Percentiles rank a stretch among this genome's conserved stretches.
Evolutionary conservation across 2,113 vertebrate genomes (phyloP).

Genomic region (Ellobius talpinus): DNA sequence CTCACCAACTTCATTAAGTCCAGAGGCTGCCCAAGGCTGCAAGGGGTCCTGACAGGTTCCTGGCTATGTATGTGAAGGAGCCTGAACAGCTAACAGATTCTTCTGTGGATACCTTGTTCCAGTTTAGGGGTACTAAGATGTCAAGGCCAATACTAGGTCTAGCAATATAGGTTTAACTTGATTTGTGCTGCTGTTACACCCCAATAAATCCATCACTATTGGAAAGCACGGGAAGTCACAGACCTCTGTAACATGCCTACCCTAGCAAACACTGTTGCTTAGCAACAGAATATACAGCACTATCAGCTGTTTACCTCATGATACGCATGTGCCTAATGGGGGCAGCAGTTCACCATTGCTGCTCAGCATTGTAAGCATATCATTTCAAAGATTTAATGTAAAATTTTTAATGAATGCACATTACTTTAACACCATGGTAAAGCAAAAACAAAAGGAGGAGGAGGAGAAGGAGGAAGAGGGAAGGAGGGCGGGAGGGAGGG

Average conservation of each 20-base stretch:
- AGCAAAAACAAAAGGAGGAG: not conserved
- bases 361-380: not conserved
- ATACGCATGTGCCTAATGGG: not conserved
- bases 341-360: not conserved
- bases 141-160: not conserved
- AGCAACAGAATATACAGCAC: not conserved
- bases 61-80: not conserved
- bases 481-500: rapidly evolving
- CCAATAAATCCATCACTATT: not conserved
- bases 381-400: not conserved
- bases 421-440: not conserved
- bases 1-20: not conserved
- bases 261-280: not conserved
- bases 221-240: not conserved
- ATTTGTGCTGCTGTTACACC: not conserved
- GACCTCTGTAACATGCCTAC: not conserved
- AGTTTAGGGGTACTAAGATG: not conserved
- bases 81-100: not conserved
- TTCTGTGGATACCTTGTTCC: not conserved
- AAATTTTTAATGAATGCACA: not conserved
- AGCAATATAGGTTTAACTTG: not conserved
- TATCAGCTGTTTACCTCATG: not conserved
- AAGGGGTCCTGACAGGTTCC: not conserved
- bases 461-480: no score
- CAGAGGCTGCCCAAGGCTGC: not conserved